Base-by-base conservation (phyloP, 2,888 invertebrate genomes). In the Heliconius charithonia region DNA sequence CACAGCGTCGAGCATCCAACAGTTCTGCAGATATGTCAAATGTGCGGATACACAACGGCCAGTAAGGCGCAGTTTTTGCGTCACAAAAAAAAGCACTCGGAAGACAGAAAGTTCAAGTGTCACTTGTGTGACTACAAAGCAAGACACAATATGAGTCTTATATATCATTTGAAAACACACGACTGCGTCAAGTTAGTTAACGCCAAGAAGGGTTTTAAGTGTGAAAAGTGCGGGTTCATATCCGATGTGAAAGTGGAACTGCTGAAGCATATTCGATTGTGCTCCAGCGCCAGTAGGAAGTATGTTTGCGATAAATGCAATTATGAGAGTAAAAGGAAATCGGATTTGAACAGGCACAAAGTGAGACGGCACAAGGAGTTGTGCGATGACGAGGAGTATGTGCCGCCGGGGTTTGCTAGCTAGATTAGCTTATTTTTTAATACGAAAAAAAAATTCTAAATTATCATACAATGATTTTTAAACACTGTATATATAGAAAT, bases 121-220 rank as follows among this genome's bases (percentile, higher is more conserved):
- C 88, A 90, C 0, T n/a, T 90, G 0, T 93, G 94, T 32, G 86
- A 86, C 0, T 93, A 90, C 37, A 85, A 84, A n/a, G 91, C 93
- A 0, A 86, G 86, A 0, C 91, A 92, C 27, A 87, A 87, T 45
- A 93, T 93, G 92, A 90, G 90, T 32, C 29, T 94, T 0, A 82
- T 90, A 0, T 93, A 92, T 69, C 94, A 94, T 76, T 25, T 94
- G 9, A 89, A 90, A 22, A 84, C 87, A 0, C 93, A 94, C 19
- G 78, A 79, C 0, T 74, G 75, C 4, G n/a, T 75, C 1, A 63
- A 45, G 16, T 19, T 62, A 37, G 78, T 76, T 51, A 80, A 59
- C 12, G 45, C 45, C 0, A 78, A 76, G 7, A 29, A 74, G 2
- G 80, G 65, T 3, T 82, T 79, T 29, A 82, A 83, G 32, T 88